Base-by-base conservation (phyloP, 2,797 vertebrate species). In the Acanthurus tractus region DNA sequence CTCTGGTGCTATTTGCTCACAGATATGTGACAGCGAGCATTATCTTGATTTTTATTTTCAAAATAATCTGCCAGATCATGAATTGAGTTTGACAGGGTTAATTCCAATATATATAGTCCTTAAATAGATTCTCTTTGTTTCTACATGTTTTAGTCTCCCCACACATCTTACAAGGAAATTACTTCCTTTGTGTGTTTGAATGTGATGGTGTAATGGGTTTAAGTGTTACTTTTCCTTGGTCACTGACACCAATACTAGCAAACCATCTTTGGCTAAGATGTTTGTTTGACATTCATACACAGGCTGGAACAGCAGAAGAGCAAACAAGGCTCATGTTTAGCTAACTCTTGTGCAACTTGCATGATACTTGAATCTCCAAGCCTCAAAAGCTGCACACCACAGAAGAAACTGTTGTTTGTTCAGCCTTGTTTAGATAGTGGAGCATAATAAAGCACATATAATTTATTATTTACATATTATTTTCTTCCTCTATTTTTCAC, bases 321-420 rank as follows among this genome's bases (percentile, higher is more conserved):
- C 67, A 74, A 84, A 85, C 63, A 77, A 50, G 11, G 20, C 56
- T 64, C 13, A 7, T 56, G 66, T 76, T 84, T 68, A 48, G 78
- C 64, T 34, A 63, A 8, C 17, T 34, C 12, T 48, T 55, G 69
- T 49, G 2, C 62, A 59, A 75, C 62, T 63, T 63, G 22, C 45
- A 53, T 64, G 52, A 78, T 83, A 72, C 72, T 69, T 66, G 73
- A 3, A 76, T 76, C 46, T 79, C 44, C 20, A 6, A 23, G 42
- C 63, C 71, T 68, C 59, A 55, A 50, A 79, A 63, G 7, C 48
- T 10, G 50, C 38, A 53, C 49, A 68, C 61, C 76, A 72, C 63
- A 63, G 56, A 73, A 55, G 44, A 65, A 83, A 64, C 11, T 34
- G 23, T 14, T 86, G 20, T 83, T 86, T 84, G 54, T 62, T 74